A percentile compares a stretch with the other conserved stretches of the same genome.
These are phyloP conservation scores for Prenolepis imparis DNA, from an alignment of 2,888 invertebrate genomes.

Conservation along the genomic window DNA sequence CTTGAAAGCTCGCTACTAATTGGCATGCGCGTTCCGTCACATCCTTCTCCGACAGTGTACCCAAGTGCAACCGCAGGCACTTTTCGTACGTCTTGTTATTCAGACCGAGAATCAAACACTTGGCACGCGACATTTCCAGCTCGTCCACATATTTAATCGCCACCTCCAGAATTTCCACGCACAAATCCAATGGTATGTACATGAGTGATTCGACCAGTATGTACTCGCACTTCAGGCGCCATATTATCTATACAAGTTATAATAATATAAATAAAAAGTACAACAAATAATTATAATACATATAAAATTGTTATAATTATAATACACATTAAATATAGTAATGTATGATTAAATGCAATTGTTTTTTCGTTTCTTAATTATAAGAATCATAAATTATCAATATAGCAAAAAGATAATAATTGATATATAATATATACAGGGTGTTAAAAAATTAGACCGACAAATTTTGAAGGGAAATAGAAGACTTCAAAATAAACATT, in stretches of 20 bases:
- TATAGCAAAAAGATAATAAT: too few species aligned
- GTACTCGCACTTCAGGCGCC: conserved; percentile 78
- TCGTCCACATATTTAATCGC: conserved; percentile 73
- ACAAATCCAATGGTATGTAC: conserved; percentile 81
- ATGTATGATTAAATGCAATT: too few species aligned
- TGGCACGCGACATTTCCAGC: conserved; percentile 75
- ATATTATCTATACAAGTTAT: conserved; percentile 70
- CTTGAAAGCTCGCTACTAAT: conserved; percentile 74
- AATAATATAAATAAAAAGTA: conserved; percentile 4
- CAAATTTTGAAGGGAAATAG: too few species aligned
- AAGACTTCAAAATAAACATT: too few species aligned
- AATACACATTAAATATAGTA: conserved; percentile 7
- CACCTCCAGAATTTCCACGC: conserved; percentile 77
- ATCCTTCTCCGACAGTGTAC: background rate
- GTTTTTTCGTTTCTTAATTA: too few species aligned
- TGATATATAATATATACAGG: too few species aligned
- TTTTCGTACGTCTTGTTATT: conserved; percentile 61
- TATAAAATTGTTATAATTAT: too few species aligned
- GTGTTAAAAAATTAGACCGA: too few species aligned
- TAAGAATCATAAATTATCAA: too few species aligned
- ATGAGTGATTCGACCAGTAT: conserved; percentile 79
- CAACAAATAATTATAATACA: background rate
- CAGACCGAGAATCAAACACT: conserved; percentile 60
- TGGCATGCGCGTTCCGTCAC: conserved; percentile 59
- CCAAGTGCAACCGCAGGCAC: conserved; percentile 69